These are phyloP conservation scores for Micrasema longulum DNA, from an alignment of 1,140 invertebrate genomes.

Conservation along the genomic window DNA sequence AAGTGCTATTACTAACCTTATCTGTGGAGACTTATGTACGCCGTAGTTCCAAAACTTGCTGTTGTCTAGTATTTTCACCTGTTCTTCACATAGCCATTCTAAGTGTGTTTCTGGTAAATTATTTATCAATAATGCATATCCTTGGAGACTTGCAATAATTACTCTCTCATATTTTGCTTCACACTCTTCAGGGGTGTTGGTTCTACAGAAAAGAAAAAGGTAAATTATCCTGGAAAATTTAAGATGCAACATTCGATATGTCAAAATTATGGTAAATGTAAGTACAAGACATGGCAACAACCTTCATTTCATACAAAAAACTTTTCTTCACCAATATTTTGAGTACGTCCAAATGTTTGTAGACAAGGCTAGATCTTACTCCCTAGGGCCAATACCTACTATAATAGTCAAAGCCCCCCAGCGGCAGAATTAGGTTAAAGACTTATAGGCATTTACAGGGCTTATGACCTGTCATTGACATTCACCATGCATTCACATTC, in stretches of 20 bases:
- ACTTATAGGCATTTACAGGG: too few species aligned
- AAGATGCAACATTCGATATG: not conserved
- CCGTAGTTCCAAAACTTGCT: constrained; percentile 81
- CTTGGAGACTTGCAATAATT: constrained; percentile 75
- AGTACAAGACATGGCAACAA: constrained; percentile 1
- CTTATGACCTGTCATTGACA: too few species aligned
- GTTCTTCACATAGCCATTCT: constrained; percentile 65
- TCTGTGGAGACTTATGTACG: constrained; percentile 68
- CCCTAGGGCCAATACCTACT: too few species aligned
- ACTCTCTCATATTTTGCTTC: constrained; percentile 79
- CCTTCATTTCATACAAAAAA: not conserved
- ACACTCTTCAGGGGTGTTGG: constrained; percentile 74
- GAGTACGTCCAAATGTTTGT: too few species aligned
- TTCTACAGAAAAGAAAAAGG: constrained; percentile 50
- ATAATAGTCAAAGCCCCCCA: too few species aligned
- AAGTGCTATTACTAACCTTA: constrained; percentile 67
- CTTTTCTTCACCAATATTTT: not conserved
- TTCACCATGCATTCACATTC: too few species aligned
- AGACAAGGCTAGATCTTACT: too few species aligned
- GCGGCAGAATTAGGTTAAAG: too few species aligned
- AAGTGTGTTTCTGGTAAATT: constrained; percentile 67
- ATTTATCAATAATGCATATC: constrained; percentile 73
- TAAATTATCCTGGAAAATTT: too few species aligned
- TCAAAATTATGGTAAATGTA: not conserved
- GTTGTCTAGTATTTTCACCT: constrained; percentile 70